Conservation (phyloP, 2,888 invertebrate species). For the Julus scanicus region DNA sequence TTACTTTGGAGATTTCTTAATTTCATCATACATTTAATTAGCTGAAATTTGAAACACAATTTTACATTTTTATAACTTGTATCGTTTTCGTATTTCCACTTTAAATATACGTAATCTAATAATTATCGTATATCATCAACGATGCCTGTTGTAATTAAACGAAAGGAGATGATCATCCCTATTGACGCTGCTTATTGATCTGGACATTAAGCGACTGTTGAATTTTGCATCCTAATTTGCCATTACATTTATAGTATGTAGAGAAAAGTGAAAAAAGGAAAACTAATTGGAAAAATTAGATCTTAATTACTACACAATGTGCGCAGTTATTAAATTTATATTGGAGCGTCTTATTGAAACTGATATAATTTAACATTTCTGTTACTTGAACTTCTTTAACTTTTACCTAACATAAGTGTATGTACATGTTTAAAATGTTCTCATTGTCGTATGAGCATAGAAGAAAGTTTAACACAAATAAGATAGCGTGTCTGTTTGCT, state of each 20-base stretch:
- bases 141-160: neutral
- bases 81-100: neutral
- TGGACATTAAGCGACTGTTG: neutral
- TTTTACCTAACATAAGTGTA: no score
- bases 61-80: neutral
- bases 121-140: conserved; percentile 9
- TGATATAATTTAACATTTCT: no score
- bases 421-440: no score
- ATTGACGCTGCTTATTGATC: neutral
- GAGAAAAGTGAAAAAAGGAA: no score
- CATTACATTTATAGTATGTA: neutral
- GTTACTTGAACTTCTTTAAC: no score
- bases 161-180: neutral
- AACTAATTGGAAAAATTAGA: no score
- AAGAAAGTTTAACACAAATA: no score
- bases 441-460: no score
- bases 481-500: no score
- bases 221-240: neutral
- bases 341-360: no score
- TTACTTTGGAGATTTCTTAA: neutral
- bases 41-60: neutral
- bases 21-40: conserved; percentile 36
- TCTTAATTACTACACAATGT: no score
- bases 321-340: no score
- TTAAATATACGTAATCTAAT: neutral